Evolutionary conservation across 2,113 vertebrate genomes (phyloP).

Genomic region (Eolophus roseicapilla): DNA sequence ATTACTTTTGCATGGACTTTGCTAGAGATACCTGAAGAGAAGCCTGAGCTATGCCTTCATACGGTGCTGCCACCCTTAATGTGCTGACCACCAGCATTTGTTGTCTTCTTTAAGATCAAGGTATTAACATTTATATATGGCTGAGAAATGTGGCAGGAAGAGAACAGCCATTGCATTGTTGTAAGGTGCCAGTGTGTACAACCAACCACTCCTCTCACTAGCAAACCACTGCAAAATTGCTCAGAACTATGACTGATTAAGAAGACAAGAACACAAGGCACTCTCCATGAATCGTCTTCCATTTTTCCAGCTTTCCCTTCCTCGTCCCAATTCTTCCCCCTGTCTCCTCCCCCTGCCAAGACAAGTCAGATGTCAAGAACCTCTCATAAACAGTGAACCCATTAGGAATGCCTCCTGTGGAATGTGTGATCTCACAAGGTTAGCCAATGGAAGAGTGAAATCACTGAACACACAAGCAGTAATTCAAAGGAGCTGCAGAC

Average conservation of each 20-base stretch:
- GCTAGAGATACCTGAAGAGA: neutral
- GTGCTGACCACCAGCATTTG: neutral
- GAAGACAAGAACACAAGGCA: neutral
- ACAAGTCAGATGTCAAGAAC: neutral
- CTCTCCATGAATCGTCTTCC: neutral
- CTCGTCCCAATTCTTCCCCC: neutral
- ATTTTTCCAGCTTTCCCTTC: neutral
- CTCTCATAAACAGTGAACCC: neutral
- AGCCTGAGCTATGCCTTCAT: neutral
- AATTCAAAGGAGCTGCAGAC: slow-evolving; percentile 41
- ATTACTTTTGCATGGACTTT: neutral
- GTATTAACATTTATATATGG: neutral
- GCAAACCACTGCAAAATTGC: neutral
- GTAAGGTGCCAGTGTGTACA: neutral
- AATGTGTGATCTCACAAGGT: neutral
- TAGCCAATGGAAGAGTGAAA: neutral
- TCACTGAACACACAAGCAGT: neutral
- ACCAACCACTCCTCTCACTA: neutral
- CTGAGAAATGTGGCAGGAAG: neutral
- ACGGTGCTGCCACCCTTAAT: neutral
- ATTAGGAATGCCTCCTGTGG: neutral
- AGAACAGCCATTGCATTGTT: neutral
- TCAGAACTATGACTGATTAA: neutral
- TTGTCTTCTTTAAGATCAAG: neutral
- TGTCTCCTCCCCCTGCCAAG: neutral